A percentile compares a stretch with the other conserved stretches of the same genome.
These are phyloP conservation scores for Platyrinchus mystaceus DNA, from an alignment of 2,797 vertebrate genomes.

Conservation along the genomic window DNA sequence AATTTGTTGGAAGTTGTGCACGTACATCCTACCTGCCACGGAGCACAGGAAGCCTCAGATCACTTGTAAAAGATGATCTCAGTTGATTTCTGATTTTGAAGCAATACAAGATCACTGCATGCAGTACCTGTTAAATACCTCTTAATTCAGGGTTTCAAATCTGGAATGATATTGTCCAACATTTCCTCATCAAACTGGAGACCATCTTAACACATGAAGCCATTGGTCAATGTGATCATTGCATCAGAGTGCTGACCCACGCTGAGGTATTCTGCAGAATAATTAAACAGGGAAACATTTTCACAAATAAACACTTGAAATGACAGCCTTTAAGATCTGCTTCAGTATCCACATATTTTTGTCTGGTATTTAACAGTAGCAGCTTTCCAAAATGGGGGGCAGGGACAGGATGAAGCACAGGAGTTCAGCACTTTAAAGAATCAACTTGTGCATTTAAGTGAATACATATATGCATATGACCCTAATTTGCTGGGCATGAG, in stretches of 20 bases:
- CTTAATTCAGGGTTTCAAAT: not conserved
- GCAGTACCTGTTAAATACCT: not conserved
- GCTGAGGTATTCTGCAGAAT: not conserved
- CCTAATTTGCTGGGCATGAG: not conserved
- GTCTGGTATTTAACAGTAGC: not conserved
- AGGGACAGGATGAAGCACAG: not conserved
- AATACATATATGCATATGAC: not conserved
- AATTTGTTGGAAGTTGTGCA: not conserved
- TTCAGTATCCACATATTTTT: not conserved
- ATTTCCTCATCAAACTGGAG: not conserved
- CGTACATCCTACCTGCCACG: not conserved
- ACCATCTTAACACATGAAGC: not conserved
- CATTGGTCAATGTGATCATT: not conserved
- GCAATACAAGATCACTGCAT: not conserved
- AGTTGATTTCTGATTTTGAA: not conserved
- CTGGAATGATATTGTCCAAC: not conserved
- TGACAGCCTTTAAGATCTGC: not conserved
- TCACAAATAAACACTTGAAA: not conserved
- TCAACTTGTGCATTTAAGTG: not conserved
- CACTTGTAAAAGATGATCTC: not conserved
- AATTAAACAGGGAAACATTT: not conserved
- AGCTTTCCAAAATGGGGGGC: not conserved
- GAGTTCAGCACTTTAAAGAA: not conserved
- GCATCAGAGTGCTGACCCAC: not conserved
- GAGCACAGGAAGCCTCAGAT: not conserved